Conservation (phyloP, 2,113 vertebrate species). For the Motacilla tschutschensis region DNA sequence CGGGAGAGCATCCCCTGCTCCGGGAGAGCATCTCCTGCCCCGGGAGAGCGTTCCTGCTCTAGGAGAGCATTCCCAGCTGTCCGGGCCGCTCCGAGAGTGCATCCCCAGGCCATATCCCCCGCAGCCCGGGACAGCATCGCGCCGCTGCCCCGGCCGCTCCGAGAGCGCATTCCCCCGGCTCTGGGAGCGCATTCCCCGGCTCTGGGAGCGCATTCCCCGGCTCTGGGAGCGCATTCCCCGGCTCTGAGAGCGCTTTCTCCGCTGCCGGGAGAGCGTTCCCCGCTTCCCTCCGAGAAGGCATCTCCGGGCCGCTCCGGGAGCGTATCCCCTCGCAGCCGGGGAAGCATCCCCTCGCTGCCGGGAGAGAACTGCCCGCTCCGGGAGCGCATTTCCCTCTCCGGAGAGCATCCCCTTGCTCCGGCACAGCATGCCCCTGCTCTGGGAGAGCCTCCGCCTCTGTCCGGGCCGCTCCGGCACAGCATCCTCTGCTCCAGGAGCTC, state of each 20-base stretch:
- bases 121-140: not conserved
- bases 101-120: not conserved
- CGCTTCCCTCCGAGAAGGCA: not conserved
- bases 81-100: no score
- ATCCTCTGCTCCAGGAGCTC: not conserved
- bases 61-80: not conserved
- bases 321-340: not conserved
- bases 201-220: not conserved
- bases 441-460: not conserved
- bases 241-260: no score
- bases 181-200: no score
- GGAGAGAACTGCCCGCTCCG: not conserved
- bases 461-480: no score
- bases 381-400: not conserved
- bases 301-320: not conserved
- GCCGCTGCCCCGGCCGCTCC: not conserved
- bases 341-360: not conserved
- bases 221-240: not conserved
- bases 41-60: fast-evolving
- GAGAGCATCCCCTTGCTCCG: not conserved
- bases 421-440: not conserved
- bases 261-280: no score
- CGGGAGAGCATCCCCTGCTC: not conserved
- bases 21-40: fast-evolving
- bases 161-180: not conserved